A percentile compares a stretch with the other conserved stretches of the same genome.
These are phyloP conservation scores for Montipora foliosa DNA, from an alignment of 64 coral and sea anemone species.

Conservation along the genomic window DNA sequence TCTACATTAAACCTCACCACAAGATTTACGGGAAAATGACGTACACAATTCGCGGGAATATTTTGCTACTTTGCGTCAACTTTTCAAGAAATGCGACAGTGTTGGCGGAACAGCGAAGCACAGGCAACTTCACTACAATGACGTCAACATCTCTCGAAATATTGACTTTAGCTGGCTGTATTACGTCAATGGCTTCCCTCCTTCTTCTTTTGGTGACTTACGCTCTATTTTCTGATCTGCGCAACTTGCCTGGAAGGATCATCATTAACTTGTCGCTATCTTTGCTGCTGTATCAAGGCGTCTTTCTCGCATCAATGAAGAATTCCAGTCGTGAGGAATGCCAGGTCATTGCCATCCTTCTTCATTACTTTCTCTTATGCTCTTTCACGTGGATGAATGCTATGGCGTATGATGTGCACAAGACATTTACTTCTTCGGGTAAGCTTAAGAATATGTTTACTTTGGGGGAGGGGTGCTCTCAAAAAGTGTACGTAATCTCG, in stretches of 20 bases:
- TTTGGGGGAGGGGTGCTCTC: too few relatives aligned
- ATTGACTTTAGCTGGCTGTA: conserved; percentile 40
- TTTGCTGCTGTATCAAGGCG: conserved; percentile 32
- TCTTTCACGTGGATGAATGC: conserved; percentile 46
- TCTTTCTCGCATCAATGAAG: not conserved
- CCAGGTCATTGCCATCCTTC: too few relatives aligned
- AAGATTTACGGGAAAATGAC: not conserved
- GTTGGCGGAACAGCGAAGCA: not conserved
- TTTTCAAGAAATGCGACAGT: conserved; percentile 11
- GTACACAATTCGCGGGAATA: not conserved
- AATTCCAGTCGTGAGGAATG: too few relatives aligned
- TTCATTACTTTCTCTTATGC: not conserved
- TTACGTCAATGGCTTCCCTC: conserved; percentile 20
- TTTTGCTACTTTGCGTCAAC: conserved; percentile 1
- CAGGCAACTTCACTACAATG: not conserved
- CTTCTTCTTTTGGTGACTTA: conserved; percentile 50
- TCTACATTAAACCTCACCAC: not conserved
- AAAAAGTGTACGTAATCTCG: too few relatives aligned
- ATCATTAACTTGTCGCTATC: not conserved
- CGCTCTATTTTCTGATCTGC: not conserved
- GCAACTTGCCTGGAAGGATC: too few relatives aligned
- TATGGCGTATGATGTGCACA: conserved; percentile 45
- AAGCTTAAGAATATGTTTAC: not conserved
- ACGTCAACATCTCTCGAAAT: not conserved
- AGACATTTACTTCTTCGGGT: conserved; percentile 18